Percentiles rank a stretch among this genome's conserved stretches.
phyloP scores from a whole-genome alignment of 2,888 invertebrate genomes.

The Noctuana brunneofusca region DNA sequence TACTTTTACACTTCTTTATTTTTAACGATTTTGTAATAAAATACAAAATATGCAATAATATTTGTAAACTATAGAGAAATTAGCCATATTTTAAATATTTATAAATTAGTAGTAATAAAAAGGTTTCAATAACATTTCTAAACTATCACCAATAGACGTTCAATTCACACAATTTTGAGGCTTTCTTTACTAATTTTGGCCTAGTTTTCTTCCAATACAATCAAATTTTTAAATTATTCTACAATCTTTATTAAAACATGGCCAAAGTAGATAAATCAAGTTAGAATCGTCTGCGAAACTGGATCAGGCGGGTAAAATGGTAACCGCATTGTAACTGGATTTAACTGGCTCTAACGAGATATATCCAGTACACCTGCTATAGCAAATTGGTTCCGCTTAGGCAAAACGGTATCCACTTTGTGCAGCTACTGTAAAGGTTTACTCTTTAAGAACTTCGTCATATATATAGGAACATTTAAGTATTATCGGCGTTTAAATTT shows the following conservation, averaged over 20 bases:
- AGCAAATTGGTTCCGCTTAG: conserved; percentile 8
- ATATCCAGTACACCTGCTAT: conserved; percentile 20
- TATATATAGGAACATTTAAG: neutral
- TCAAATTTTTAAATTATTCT: too few relatives aligned
- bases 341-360: conserved; percentile 39
- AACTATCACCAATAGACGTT: too few relatives aligned
- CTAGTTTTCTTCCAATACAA: too few relatives aligned
- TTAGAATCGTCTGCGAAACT: conserved; percentile 19
- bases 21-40: neutral
- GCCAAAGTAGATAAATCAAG: conserved; percentile 13
- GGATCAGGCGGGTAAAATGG: conserved; percentile 18
- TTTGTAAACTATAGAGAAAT: too few relatives aligned
- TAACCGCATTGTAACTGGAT: conserved; percentile 37
- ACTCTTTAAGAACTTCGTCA: neutral
- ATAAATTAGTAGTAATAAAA: too few relatives aligned
- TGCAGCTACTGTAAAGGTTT: conserved; percentile 5
- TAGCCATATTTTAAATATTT: too few relatives aligned
- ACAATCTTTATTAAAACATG: neutral
- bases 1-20: neutral
- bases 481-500: neutral
- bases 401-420: conserved; percentile 15
- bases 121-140: too few relatives aligned
- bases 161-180: too few relatives aligned
- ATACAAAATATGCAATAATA: neutral
- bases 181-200: too few relatives aligned